A percentile compares a stretch with the other conserved stretches of the same genome.
Conservation (phyloP, 92 coral and sea anemone species). For the Epizoanthus fatuus region DNA sequence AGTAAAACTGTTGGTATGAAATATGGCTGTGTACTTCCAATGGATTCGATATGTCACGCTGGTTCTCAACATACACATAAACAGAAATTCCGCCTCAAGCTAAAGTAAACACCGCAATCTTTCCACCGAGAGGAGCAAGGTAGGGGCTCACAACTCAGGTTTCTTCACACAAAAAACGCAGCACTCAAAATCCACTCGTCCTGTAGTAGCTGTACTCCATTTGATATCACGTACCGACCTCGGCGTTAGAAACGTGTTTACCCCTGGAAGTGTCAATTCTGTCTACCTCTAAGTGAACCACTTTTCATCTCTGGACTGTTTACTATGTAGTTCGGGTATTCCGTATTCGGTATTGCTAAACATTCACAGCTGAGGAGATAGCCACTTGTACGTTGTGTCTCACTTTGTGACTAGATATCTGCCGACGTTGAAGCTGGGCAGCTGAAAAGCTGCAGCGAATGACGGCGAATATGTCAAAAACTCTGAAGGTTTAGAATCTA, state of each 20-base stretch:
- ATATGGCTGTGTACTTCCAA: not conserved
- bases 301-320: not conserved
- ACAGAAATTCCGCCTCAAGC: not conserved
- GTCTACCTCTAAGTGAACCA: not conserved
- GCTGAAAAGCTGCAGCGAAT: not conserved
- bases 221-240: not conserved
- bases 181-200: not conserved
- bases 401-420: not conserved
- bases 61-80: slow-evolving; percentile 6
- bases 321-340: too few species aligned
- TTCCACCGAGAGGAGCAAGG: slow-evolving; percentile 1
- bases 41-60: slow-evolving; percentile 25
- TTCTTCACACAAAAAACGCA: not conserved
- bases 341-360: too few species aligned
- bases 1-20: not conserved
- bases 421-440: not conserved
- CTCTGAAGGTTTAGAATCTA: not conserved
- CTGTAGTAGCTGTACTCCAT: not conserved
- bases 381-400: not conserved
- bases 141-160: not conserved
- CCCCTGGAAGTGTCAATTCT: not conserved
- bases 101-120: not conserved
- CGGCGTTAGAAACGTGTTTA: not conserved
- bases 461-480: too few species aligned
- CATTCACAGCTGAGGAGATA: not conserved